phyloP scores from a whole-genome alignment of 2,113 vertebrate species.

The Colossoma macropomum region DNA sequence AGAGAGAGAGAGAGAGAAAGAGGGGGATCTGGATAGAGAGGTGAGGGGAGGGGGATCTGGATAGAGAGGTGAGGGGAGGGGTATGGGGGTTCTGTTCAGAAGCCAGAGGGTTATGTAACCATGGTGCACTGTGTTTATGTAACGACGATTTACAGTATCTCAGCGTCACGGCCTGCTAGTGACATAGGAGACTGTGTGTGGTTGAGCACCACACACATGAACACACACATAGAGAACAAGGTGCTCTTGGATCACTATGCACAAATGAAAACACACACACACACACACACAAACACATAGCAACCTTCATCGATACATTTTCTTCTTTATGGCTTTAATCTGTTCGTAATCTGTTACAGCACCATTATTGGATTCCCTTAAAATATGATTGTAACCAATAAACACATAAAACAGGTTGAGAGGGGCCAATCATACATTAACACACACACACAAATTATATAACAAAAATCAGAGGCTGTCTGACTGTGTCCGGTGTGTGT shows the following conservation, averaged over 20 bases:
- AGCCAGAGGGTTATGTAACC: constrained; percentile 44
- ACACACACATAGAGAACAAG: neutral
- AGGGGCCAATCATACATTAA: neutral
- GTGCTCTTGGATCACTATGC: no score
- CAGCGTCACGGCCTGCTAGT: constrained; percentile 27
- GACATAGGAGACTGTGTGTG: constrained; percentile 4
- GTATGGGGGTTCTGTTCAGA: constrained; percentile 9
- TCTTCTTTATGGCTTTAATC: no score
- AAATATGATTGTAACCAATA: no score
- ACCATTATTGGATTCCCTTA: no score
- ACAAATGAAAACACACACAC: no score
- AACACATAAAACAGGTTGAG: no score
- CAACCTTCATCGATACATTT: no score
- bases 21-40: neutral
- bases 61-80: neutral
- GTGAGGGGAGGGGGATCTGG: neutral
- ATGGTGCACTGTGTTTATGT: constrained; percentile 46
- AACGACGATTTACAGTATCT: constrained; percentile 18
- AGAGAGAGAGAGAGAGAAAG: neutral
- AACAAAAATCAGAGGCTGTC: no score
- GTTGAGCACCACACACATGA: neutral
- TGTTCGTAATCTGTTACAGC: no score
- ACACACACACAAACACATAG: no score
- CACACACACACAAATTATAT: neutral
- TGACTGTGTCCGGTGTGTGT: no score